phyloP scores from a whole-genome alignment of 1,140 invertebrate genomes.

The Drosophila pandora region DNA sequence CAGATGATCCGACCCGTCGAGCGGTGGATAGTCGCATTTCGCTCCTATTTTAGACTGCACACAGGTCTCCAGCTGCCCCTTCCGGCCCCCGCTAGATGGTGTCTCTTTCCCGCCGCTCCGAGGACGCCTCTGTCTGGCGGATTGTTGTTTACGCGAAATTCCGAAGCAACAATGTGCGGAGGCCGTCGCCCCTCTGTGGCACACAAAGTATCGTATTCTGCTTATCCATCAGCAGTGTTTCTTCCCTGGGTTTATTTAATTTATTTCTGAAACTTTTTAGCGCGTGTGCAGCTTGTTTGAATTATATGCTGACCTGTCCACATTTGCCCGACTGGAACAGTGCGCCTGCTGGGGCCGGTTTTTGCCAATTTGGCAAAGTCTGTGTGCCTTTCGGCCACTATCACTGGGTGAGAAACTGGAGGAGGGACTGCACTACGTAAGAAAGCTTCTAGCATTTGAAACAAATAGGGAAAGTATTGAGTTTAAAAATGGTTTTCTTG shows the following conservation, averaged over 20 bases:
- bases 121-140: not conserved
- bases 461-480: too few species aligned
- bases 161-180: constrained; percentile 52
- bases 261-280: constrained; percentile 21
- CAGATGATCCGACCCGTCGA: constrained; percentile 14
- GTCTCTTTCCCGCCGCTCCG: too few species aligned
- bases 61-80: not conserved
- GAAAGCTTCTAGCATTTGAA: not conserved
- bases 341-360: constrained; percentile 18
- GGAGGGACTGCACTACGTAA: constrained; percentile 22
- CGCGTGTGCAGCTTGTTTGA: constrained; percentile 71
- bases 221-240: constrained; percentile 29
- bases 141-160: constrained; percentile 66
- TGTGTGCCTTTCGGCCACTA: too few species aligned
- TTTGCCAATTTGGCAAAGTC: constrained; percentile 20
- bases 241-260: not conserved
- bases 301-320: constrained; percentile 62
- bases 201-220: constrained; percentile 65
- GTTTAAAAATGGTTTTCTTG: too few species aligned
- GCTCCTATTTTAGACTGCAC: constrained; percentile 31
- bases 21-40: constrained; percentile 29
- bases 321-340: constrained; percentile 25
- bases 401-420: too few species aligned
- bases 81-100: not conserved
- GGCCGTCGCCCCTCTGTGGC: constrained; percentile 60